Evolutionary conservation across 2,888 invertebrate species (phyloP).

Genomic region (Bellardia bayeri): DNA sequence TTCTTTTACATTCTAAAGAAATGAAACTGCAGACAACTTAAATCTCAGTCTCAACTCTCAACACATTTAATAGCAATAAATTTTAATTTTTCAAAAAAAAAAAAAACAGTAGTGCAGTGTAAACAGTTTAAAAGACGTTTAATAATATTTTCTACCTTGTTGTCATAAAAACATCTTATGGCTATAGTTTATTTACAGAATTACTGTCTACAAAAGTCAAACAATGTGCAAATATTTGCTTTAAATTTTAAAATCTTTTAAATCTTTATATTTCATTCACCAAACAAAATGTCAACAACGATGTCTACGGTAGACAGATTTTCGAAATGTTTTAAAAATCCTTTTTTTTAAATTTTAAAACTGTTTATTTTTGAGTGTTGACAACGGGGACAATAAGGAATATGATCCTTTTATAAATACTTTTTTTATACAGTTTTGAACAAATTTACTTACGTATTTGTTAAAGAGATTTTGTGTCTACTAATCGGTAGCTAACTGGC

Average conservation of each 20-base stretch:
- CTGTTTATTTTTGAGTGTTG: constrained; percentile 15
- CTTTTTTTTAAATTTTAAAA: neutral
- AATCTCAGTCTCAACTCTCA: neutral
- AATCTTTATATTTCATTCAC: constrained; percentile 11
- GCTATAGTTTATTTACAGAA: constrained; percentile 32
- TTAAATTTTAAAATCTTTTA: constrained; percentile 49
- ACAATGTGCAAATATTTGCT: constrained; percentile 53
- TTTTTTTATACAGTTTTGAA: neutral
- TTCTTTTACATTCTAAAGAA: no score
- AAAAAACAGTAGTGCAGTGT: constrained; percentile 19
- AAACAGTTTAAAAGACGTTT: constrained; percentile 30
- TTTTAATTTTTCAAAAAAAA: neutral
- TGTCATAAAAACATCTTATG: neutral
- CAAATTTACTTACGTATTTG: constrained; percentile 20
- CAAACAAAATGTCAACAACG: neutral
- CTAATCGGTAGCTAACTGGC: constrained; percentile 49
- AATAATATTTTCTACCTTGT: neutral
- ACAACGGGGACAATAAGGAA: constrained; percentile 10
- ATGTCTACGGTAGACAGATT: neutral
- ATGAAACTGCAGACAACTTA: no score
- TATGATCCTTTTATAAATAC: constrained; percentile 34
- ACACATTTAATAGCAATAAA: neutral
- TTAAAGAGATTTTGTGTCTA: constrained; percentile 29
- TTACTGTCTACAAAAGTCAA: constrained; percentile 47
- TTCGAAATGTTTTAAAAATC: neutral